A percentile compares a stretch with the other conserved stretches of the same genome.
Conservation (phyloP, 2,888 invertebrate genomes). For the Nephrotoma appendiculata region DNA sequence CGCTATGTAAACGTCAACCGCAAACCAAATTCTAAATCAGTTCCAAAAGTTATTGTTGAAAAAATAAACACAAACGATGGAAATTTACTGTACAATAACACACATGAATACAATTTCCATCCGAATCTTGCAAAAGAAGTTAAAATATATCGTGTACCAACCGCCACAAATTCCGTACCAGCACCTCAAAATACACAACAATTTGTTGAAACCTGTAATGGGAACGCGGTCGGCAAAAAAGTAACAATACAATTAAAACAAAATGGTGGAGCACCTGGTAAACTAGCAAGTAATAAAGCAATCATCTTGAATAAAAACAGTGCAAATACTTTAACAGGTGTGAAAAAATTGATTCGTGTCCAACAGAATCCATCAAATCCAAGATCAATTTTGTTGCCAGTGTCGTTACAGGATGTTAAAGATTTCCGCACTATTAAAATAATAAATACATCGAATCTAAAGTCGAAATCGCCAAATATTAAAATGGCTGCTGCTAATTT, state of each 20-base stretch:
- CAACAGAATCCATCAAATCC: slow-evolving; percentile 29
- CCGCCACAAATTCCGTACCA: not conserved
- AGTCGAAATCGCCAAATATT: slow-evolving; percentile 38
- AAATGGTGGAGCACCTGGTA: not conserved
- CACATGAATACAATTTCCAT: not conserved
- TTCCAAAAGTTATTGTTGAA: slow-evolving; percentile 17
- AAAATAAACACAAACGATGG: slow-evolving; percentile 12
- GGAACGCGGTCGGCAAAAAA: slow-evolving; percentile 1
- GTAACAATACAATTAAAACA: slow-evolving; percentile 16
- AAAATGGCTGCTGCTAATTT: slow-evolving; percentile 38
- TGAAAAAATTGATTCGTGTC: slow-evolving; percentile 16
- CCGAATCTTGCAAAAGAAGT: not conserved
- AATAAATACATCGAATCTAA: slow-evolving; percentile 45
- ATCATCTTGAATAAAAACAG: slow-evolving; percentile 5
- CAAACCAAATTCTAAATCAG: not conserved
- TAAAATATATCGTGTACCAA: slow-evolving; percentile 3
- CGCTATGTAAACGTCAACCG: not conserved
- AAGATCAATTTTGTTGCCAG: slow-evolving; percentile 54
- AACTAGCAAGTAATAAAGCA: not conserved
- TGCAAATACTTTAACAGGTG: slow-evolving; percentile 3
- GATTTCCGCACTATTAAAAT: slow-evolving; percentile 59
- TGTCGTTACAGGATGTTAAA: slow-evolving; percentile 53
- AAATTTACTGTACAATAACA: slow-evolving; percentile 1
- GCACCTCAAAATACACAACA: not conserved
- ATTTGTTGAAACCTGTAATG: not conserved